Base-by-base conservation (phyloP, 2,797 vertebrate genomes). In the Australoheros facetus region DNA sequence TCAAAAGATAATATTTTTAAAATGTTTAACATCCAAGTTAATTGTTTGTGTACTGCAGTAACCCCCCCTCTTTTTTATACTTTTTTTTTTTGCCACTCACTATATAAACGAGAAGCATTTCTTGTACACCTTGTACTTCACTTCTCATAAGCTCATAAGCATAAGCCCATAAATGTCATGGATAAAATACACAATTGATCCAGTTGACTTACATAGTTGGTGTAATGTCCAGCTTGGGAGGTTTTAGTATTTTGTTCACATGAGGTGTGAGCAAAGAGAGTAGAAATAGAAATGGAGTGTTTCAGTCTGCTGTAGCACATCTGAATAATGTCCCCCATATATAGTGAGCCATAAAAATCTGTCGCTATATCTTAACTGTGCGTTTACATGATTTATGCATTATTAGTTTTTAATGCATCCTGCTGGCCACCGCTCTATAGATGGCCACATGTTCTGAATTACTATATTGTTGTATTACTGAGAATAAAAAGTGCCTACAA, bases 301-400 rank as follows among this genome's bases (percentile, higher is more conserved):
- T 74, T 82, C 66, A 64, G 58, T 71, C 58, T 75, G 84, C 79
- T 81, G 78, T 56, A 78, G 72, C 80, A 71, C 77, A 64, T 83
- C 77, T 88, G 81, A 91, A 85, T 89, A 87, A 89, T 88, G 74
- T 70, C 59, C 12, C 73, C 11, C 55, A n/a, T n/a, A 64, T 85
- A 82, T 48, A 83, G 57, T 4, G 8, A 48, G 57, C 85, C 58
- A 81, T 92, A 87, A 91, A 91, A 89, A 91, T 84, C 85, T 72
- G 30, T 54, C 71, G 71, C 80, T 89, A 79, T 53, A 70, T 83
- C 70, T 82, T 78, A 82, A 86, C 81, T 59, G 76, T 80, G 71
- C 81, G 77, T 92, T 88, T 87, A 80, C 75, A 88, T 86, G 78
- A 92, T 92, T 88, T 89, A 91, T 92, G 78, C 85, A 81, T 84